A percentile compares a stretch with the other conserved stretches of the same genome.
These are phyloP conservation scores for Seriola dumerili DNA, from an alignment of 2,113 vertebrate species.

Conservation along the genomic window DNA sequence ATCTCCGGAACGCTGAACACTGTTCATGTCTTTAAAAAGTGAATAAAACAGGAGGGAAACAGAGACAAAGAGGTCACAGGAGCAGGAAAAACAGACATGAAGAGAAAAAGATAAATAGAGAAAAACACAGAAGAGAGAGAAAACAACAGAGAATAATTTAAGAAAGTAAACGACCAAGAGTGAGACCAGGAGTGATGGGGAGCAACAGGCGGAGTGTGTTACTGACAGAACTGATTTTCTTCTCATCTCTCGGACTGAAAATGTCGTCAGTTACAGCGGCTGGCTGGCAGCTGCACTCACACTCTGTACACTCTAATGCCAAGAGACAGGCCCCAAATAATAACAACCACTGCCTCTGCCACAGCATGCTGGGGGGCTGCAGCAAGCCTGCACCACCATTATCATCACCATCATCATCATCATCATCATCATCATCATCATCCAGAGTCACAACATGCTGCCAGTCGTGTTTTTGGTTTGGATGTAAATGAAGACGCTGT, in stretches of 20 bases:
- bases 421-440: too few relatives aligned
- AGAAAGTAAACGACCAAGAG: not conserved
- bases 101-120: too few relatives aligned
- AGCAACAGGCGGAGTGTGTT: not conserved
- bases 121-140: not conserved
- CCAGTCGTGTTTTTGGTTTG: not conserved
- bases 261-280: slow-evolving; percentile 27
- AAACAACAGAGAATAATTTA: not conserved
- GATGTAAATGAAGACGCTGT: too few relatives aligned
- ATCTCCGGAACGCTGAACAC: too few relatives aligned
- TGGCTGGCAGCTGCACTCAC: too few relatives aligned
- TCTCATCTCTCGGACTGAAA: slow-evolving; percentile 10
- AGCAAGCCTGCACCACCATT: not conserved
- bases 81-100: not conserved
- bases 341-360: not conserved
- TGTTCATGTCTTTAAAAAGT: too few relatives aligned
- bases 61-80: not conserved
- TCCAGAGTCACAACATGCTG: not conserved
- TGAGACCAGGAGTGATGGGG: not conserved
- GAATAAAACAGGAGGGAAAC: not conserved
- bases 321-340: slow-evolving; percentile 51
- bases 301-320: slow-evolving; percentile 22
- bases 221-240: slow-evolving; percentile 37
- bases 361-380: not conserved
- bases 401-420: too few relatives aligned